Percentiles rank a stretch among this genome's conserved stretches.
phyloP scores from a whole-genome alignment of 2,888 invertebrate genomes.

The Drosophila planitibia region DNA sequence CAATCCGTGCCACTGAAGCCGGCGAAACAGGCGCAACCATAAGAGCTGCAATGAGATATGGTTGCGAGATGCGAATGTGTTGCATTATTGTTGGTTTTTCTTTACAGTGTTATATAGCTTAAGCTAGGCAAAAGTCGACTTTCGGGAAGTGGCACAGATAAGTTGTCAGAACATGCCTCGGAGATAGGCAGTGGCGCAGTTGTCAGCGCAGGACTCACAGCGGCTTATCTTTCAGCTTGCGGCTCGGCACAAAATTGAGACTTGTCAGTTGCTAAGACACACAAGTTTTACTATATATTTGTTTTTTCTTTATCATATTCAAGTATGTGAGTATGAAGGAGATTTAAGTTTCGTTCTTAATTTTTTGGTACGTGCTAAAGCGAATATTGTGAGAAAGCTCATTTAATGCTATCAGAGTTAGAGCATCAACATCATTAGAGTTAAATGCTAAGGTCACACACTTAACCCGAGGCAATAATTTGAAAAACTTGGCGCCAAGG shows the following conservation, averaged over 20 bases:
- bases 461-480: constrained; percentile 57
- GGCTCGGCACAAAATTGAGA: constrained; percentile 24
- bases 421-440: constrained; percentile 45
- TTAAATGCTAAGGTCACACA: constrained; percentile 55
- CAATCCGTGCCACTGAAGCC: constrained; percentile 92
- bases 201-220: constrained; percentile 46
- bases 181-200: constrained; percentile 27
- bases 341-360: constrained; percentile 21
- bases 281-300: constrained; percentile 34
- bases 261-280: constrained; percentile 34
- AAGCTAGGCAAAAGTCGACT: background rate
- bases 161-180: constrained; percentile 30
- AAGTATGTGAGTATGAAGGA: constrained; percentile 10
- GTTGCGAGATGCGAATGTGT: constrained; percentile 22
- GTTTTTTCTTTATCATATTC: constrained; percentile 1
- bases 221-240: constrained; percentile 41
- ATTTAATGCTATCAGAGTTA: constrained; percentile 11
- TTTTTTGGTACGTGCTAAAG: constrained; percentile 52
- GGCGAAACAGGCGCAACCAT: constrained; percentile 92
- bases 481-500: constrained; percentile 57
- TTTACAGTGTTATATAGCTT: background rate
- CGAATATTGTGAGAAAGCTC: constrained; percentile 23
- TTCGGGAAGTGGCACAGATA: constrained; percentile 17
- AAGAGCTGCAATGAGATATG: constrained; percentile 87
- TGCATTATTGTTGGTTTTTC: constrained; percentile 32